Percentiles rank a stretch among this genome's conserved stretches.
phyloP scores from a whole-genome alignment of 2,797 vertebrate genomes.

The Rhincodon typus region DNA sequence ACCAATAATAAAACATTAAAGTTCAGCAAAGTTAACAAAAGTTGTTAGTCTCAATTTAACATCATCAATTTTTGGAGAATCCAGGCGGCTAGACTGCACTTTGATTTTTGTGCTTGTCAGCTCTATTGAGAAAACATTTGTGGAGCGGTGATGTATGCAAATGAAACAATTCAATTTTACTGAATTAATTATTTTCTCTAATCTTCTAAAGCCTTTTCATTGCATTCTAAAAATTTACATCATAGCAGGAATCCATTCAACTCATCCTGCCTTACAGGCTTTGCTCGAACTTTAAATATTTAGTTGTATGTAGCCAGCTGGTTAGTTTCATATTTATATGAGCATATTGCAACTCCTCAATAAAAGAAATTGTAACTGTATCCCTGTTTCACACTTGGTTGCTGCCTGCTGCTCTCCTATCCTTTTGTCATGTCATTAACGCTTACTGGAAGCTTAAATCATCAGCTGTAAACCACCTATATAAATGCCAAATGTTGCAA shows the following conservation, averaged over 20 bases:
- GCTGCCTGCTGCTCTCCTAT: neutral
- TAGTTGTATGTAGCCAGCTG: neutral
- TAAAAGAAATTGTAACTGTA: neutral
- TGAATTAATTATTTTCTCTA: neutral
- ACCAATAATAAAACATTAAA: no score
- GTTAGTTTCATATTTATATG: neutral
- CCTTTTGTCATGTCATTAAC: neutral
- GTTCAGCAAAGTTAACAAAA: no score
- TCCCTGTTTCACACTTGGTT: neutral
- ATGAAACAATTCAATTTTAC: neutral
- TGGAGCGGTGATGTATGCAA: neutral
- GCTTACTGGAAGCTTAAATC: neutral
- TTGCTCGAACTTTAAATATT: neutral
- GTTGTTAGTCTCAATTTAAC: no score
- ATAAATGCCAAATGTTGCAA: constrained; percentile 3
- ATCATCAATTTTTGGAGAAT: neutral
- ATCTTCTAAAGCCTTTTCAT: neutral
- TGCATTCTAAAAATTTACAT: neutral
- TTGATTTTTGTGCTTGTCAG: neutral
- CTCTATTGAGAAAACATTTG: neutral
- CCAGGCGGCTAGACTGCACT: neutral
- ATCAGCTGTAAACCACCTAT: neutral
- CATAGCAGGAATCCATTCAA: neutral
- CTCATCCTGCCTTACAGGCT: neutral
- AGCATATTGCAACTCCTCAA: neutral